Evolutionary conservation across 1,140 invertebrate species (phyloP).

Genomic region (Pseudomyrmex gracilis): DNA sequence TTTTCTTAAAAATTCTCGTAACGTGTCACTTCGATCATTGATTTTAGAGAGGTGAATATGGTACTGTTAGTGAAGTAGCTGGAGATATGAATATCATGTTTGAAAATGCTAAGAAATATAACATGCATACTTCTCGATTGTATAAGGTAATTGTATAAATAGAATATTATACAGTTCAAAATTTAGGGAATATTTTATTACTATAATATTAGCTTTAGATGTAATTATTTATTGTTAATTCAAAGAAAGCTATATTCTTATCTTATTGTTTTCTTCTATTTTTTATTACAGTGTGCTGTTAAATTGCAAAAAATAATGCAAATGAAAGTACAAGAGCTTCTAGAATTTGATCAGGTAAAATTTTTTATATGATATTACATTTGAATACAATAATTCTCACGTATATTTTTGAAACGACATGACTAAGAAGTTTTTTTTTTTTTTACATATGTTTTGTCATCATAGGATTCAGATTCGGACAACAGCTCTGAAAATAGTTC

Average conservation of each 20-base stretch:
- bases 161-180: no score
- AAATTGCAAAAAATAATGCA: conserved; percentile 94
- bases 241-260: no score
- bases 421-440: background rate
- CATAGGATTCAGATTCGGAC: conserved; percentile 86
- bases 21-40: conserved; percentile 20
- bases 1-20: conserved; percentile 38
- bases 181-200: conserved; percentile 3
- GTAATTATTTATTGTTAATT: conserved; percentile 27
- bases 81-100: conserved; percentile 99
- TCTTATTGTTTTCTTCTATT: background rate
- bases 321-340: conserved; percentile 93
- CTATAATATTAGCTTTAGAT: conserved; percentile 31
- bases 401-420: background rate
- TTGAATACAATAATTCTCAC: background rate
- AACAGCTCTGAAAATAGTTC: conserved; percentile 84
- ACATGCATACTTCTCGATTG: conserved; percentile 93
- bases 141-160: conserved; percentile 89
- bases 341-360: conserved; percentile 91
- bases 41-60: conserved; percentile 92
- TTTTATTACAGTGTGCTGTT: conserved; percentile 89
- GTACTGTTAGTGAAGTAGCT: conserved; percentile 95
- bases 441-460: conserved; percentile 23
- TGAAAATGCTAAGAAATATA: conserved; percentile 98
- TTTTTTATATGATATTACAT: background rate